Conservation (phyloP, 2,888 invertebrate genomes). For the Polia nebulosa region DNA sequence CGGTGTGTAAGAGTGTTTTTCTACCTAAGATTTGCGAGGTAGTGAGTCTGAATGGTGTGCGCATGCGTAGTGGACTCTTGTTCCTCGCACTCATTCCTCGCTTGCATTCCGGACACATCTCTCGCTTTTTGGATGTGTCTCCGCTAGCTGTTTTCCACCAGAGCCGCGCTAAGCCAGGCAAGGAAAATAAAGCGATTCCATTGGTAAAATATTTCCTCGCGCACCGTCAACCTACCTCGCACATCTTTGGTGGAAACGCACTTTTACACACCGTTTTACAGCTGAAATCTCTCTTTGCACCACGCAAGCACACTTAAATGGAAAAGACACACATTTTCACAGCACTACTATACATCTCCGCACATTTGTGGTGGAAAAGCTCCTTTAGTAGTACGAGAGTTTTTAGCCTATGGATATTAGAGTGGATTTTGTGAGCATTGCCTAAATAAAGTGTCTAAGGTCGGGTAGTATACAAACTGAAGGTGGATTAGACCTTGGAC, state of each 20-base stretch:
- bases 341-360: too few relatives aligned
- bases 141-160: neutral
- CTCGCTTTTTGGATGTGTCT: too few relatives aligned
- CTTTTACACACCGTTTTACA: too few relatives aligned
- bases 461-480: slow-evolving; percentile 14
- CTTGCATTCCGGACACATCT: neutral
- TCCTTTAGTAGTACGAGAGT: slow-evolving; percentile 10
- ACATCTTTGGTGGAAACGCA: too few relatives aligned
- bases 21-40: neutral
- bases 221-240: neutral
- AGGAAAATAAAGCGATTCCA: neutral
- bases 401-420: slow-evolving; percentile 34
- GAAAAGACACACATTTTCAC: too few relatives aligned
- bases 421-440: slow-evolving; percentile 33
- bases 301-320: too few relatives aligned
- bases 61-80: neutral
- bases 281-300: too few relatives aligned
- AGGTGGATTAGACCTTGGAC: slow-evolving; percentile 28
- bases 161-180: too few relatives aligned
- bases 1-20: neutral
- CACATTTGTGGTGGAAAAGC: neutral
- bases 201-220: neutral
- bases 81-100: neutral
- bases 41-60: neutral
- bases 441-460: slow-evolving; percentile 47